A percentile compares a stretch with the other conserved stretches of the same genome.
Evolutionary conservation across 2,113 vertebrate species (phyloP).

Genomic region (Ammodytes marinus): DNA sequence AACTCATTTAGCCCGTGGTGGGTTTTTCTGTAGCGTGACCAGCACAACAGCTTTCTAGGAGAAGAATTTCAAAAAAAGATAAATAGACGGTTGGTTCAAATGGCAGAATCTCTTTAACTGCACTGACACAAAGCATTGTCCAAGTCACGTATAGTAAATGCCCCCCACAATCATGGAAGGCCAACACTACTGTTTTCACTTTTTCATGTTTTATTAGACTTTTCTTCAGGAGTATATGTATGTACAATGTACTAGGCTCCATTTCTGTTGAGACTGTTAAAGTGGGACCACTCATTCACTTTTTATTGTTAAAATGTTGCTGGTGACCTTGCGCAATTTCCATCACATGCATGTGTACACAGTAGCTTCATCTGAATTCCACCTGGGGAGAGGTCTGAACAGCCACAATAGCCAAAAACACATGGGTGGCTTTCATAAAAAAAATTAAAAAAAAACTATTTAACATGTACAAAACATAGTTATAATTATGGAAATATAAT

Average conservation of each 20-base stretch:
- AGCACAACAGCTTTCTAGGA: slow-evolving; percentile 53
- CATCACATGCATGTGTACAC: no score
- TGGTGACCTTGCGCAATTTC: background rate
- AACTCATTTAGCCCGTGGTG: slow-evolving; percentile 75
- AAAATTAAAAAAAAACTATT: background rate
- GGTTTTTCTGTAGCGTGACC: slow-evolving; percentile 62
- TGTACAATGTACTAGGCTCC: background rate
- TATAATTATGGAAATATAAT: background rate
- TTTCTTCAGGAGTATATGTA: background rate
- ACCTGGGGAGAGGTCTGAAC: background rate
- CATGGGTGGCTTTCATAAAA: background rate
- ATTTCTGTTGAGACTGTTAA: background rate
- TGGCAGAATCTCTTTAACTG: background rate
- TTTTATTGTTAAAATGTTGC: background rate
- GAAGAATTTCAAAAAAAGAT: slow-evolving; percentile 44
- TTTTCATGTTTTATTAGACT: background rate
- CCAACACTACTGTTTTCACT: background rate
- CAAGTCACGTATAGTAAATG: background rate
- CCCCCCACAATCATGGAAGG: background rate
- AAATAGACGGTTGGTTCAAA: slow-evolving; percentile 16
- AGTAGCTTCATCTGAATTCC: background rate
- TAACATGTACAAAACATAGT: slow-evolving; percentile 5
- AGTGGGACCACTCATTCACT: background rate
- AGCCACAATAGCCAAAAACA: background rate
- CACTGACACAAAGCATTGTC: background rate